Evolutionary conservation across 2,113 vertebrate species (phyloP), one percentile per base, ranked within the genome.

Genomic region (Tupaia tana): DNA sequence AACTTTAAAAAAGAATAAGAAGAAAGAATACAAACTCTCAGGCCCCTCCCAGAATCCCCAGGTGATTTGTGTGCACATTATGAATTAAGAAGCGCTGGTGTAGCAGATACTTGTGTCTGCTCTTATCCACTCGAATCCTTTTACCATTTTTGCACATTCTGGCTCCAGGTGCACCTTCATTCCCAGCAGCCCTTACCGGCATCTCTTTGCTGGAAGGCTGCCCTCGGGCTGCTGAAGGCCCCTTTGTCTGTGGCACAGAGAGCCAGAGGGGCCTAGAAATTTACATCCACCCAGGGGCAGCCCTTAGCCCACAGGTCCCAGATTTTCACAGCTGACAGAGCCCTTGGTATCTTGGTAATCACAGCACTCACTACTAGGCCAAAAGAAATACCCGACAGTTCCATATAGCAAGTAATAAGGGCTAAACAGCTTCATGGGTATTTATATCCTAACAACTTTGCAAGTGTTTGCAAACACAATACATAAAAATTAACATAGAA

Each of bases 241-340:
- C 58, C 83, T 97, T 43, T 86, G 71, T n/a, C 63, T 18, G 2
- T 56, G 22, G 80, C 61, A 34, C 61, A 29, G 70, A 75, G 3
- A 87, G 63, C 73, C 88, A 29, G 59, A 95, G 18, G 18, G n/a
- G 82, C 34, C 92, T 83, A 64, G 69, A 31, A n/a, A 82, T 80
- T 61, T 74, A 88, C 43, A 66, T 74, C 43, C 31, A 75, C 86
- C 56, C 64, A 27, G 70, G n/a, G 43, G 20, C 31, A 92, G 69
- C 91, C 80, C 64, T 93, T 88, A 54, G 79, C 64, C 63, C 89
- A 66, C 34, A 69, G 58, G 7, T 81, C 69, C 25, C 25, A 5
- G 61, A 92, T 43, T 66, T 82, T 29, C 29, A 18, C 73, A 82
- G 20, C 74, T 86, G 14, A 18, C 0, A 24, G 74, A 94, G 31